Evolutionary conservation across 2,888 invertebrate genomes (phyloP), one percentile per base, ranked within the genome.

Genomic region (Saturnia pavonia): DNA sequence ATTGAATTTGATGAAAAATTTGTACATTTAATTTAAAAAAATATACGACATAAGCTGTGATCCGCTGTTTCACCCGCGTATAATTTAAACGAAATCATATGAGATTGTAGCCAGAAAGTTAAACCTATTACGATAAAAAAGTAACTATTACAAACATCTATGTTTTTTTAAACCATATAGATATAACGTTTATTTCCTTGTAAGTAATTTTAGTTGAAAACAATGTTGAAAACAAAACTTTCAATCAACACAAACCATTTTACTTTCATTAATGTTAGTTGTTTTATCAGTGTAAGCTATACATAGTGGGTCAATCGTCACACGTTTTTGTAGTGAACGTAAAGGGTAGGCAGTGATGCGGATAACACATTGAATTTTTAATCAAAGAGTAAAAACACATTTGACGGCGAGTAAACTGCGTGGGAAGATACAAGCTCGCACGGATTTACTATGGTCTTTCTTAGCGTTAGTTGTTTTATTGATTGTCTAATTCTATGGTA

Each of bases 281-380:
- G 25, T 45, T 63, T 42, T 66, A 42, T 51, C 22, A 70, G 51
- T 42, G 70, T 66, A 70, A 54, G n/a, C 34, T 22, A 70, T 70
- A 66, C 40, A 42, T 66, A 67, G n/a, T 66, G 70, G 82, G 83
- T 82, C 78, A 79, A 77, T 85, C 85, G 85, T 83, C 87, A 88
- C 88, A 89, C 88, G 89, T 90, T 91, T 90, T 91, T 91, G 76
- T 82, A 70, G 65, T 54, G 70, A 75, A 73, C 70, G 67, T 69
- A 76, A 73, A 69, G 86, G 90, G 90, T 82, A 87, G 77, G 88
- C 92, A 92, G 85, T 89, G 91, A 87, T 85, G 91, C 92, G 88
- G 86, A 80, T 79, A 81, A 89, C 82, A 85, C 89, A 91, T 89
- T 89, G 90, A 91, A 91, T 90, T 86, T 85, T 84, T 88, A 87